Conservation (phyloP, 2,113 vertebrate species). For the Rhabdornis inornatus region DNA sequence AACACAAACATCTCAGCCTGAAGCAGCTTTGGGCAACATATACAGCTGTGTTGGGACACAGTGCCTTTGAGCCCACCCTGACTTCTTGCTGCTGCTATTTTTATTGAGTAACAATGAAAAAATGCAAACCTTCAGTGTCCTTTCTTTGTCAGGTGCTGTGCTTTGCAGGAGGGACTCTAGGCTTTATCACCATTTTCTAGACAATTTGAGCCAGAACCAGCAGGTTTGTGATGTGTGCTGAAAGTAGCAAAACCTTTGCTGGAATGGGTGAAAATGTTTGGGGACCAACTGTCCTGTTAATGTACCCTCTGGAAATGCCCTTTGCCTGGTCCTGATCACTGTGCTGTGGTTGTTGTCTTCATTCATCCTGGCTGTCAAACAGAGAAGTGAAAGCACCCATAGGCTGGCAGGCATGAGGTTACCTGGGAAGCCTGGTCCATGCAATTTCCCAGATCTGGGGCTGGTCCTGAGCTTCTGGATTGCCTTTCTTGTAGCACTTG, state of each 20-base stretch:
- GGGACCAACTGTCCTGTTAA: background rate
- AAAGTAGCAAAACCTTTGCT: background rate
- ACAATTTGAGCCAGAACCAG: background rate
- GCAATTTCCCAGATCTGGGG: background rate
- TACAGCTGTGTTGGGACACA: background rate
- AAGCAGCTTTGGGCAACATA: background rate
- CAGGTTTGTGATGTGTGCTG: background rate
- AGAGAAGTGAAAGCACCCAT: background rate
- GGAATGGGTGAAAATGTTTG: background rate
- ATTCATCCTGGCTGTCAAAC: background rate
- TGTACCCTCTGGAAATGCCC: background rate
- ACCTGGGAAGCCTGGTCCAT: background rate
- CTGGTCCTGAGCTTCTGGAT: background rate
- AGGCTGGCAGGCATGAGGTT: background rate
- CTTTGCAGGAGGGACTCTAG: background rate
- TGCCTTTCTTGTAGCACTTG: background rate
- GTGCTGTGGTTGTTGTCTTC: background rate
- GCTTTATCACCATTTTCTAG: background rate
- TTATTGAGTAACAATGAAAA: background rate
- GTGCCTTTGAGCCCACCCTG: background rate
- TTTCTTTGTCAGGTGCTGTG: background rate
- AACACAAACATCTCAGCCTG: background rate
- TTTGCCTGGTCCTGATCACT: background rate
- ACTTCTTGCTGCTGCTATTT: background rate
- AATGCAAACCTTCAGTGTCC: background rate